These are phyloP conservation scores for Taurulus bubalis DNA, from an alignment of 2,113 vertebrate species.

Conservation along the genomic window DNA sequence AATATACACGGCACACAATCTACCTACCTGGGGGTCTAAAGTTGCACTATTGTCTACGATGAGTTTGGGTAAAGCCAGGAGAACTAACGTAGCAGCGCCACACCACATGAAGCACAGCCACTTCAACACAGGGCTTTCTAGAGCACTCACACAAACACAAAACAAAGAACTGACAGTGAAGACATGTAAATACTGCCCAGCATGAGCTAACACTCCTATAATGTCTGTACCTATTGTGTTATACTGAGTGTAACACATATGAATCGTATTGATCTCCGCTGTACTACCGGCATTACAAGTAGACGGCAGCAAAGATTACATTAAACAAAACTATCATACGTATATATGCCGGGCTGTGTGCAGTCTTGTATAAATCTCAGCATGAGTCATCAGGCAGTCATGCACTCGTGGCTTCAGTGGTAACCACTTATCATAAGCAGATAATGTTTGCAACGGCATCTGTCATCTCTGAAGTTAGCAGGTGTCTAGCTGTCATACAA, in stretches of 20 bases:
- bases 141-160: conserved; percentile 39
- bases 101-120: conserved; percentile 77
- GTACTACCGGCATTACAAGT: not conserved
- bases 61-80: conserved; percentile 72
- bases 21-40: conserved; percentile 61
- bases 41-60: conserved; percentile 60
- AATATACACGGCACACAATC: not conserved
- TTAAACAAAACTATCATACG: too few species aligned
- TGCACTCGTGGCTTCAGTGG: not conserved
- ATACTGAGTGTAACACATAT: not conserved
- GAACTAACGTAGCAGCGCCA: conserved; percentile 42
- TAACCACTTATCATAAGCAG: not conserved
- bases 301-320: not conserved
- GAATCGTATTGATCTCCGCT: not conserved
- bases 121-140: conserved; percentile 77
- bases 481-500: not conserved
- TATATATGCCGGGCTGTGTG: not conserved
- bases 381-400: not conserved
- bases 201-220: not conserved
- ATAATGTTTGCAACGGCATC: not conserved
- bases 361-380: not conserved
- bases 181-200: not conserved
- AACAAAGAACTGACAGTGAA: conserved; percentile 8
- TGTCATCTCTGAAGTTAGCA: not conserved
- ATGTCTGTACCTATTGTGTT: not conserved